These are phyloP conservation scores for Meloidogyne exigua DNA, from an alignment of 1,140 invertebrate species.

Conservation along the genomic window DNA sequence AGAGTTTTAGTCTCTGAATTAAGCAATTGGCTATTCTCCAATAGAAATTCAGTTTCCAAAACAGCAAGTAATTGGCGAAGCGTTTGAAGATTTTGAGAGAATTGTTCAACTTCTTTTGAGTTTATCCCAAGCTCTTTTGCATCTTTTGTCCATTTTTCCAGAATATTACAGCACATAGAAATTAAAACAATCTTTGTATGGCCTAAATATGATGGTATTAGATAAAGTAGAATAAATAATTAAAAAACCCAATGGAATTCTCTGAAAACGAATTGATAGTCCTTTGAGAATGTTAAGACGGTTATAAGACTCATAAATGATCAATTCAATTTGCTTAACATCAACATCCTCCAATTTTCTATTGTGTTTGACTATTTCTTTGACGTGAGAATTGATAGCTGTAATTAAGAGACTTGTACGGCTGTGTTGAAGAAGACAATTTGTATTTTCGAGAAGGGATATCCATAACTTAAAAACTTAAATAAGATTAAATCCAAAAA, in stretches of 20 bases:
- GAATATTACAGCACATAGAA: conserved; percentile 16
- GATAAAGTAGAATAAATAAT: too few relatives aligned
- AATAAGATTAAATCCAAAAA: background rate
- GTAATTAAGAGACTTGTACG: conserved; percentile 23
- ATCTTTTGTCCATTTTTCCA: conserved; percentile 12
- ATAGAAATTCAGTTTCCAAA: conserved; percentile 27
- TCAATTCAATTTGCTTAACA: conserved; percentile 28
- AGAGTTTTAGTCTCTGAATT: conserved; percentile 25
- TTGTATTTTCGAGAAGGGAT: conserved; percentile 27
- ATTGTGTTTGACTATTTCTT: conserved; percentile 31
- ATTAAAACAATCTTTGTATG: conserved; percentile 19
- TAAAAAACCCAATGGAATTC: conserved; percentile 21
- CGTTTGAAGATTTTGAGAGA: background rate
- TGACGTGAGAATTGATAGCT: conserved; percentile 25
- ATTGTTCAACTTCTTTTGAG: background rate
- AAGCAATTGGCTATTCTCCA: conserved; percentile 17
- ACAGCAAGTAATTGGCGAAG: conserved; percentile 7
- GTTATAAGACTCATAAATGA: conserved; percentile 8
- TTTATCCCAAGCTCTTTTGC: conserved; percentile 3
- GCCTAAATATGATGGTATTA: too few relatives aligned
- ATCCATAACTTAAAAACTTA: conserved; percentile 24
- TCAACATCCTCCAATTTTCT: conserved; percentile 15
- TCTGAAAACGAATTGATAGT: conserved; percentile 17
- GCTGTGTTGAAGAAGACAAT: conserved; percentile 26
- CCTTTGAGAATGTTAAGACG: conserved; percentile 25